A percentile compares a stretch with the other conserved stretches of the same genome.
Conservation (phyloP, 2,797 vertebrate genomes). For the Moxostoma hubbsi region DNA sequence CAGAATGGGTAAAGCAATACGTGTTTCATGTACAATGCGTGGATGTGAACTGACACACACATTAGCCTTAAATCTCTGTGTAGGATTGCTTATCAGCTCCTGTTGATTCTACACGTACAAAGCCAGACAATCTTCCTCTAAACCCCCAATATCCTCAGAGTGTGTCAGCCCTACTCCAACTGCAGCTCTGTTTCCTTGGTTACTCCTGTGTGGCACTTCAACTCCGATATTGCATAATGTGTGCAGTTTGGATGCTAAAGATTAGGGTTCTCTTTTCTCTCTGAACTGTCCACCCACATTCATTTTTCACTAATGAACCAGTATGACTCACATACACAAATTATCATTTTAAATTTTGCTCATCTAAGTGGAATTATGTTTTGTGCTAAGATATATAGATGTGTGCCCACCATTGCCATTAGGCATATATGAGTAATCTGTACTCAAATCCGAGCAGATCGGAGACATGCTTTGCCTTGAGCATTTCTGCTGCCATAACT, state of each 20-base stretch:
- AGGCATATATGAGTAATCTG: slow-evolving; percentile 10
- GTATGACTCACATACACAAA: slow-evolving; percentile 59
- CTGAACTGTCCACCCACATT: slow-evolving; percentile 72
- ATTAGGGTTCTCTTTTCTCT: slow-evolving; percentile 66
- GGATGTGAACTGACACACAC: neutral
- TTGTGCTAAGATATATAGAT: neutral
- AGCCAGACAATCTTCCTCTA: slow-evolving; percentile 33
- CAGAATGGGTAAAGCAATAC: neutral
- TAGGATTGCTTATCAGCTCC: slow-evolving; percentile 30
- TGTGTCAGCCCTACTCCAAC: slow-evolving; percentile 54
- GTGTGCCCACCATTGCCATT: slow-evolving; percentile 14
- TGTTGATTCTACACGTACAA: slow-evolving; percentile 45
- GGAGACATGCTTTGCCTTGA: neutral
- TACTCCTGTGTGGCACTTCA: slow-evolving; percentile 73
- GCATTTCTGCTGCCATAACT: neutral
- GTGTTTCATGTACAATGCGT: neutral
- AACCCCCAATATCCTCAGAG: slow-evolving; percentile 48
- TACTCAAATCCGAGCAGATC: neutral
- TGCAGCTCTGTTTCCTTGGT: slow-evolving; percentile 76
- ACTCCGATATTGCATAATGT: slow-evolving; percentile 75
- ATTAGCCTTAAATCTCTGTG: neutral
- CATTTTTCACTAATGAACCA: slow-evolving; percentile 72
- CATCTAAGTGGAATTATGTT: slow-evolving; percentile 19
- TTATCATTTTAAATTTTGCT: slow-evolving; percentile 44
- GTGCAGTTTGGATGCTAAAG: slow-evolving; percentile 50